These are phyloP conservation scores for Spea hammondii DNA, from an alignment of 2,797 vertebrate genomes.

Conservation along the genomic window DNA sequence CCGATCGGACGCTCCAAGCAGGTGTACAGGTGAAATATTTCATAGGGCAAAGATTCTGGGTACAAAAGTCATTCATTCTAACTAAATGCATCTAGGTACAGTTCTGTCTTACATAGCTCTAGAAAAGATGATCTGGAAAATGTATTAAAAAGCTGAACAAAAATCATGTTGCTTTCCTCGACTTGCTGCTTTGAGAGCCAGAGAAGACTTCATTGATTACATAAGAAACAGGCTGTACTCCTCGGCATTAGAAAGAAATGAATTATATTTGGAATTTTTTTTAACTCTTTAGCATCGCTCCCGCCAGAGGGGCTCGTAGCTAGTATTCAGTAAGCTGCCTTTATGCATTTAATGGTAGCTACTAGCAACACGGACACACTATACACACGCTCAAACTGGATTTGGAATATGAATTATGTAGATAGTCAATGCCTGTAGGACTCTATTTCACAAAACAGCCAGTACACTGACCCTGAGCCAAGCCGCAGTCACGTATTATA, in stretches of 20 bases:
- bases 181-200: slow-evolving; percentile 30
- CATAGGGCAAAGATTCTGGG: neutral
- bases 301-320: slow-evolving; percentile 19
- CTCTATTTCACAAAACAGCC: slow-evolving; percentile 27
- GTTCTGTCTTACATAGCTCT: slow-evolving; percentile 1
- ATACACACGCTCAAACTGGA: slow-evolving; percentile 13
- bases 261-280: slow-evolving; percentile 43
- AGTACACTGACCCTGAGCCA: slow-evolving; percentile 21
- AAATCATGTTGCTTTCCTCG: slow-evolving; percentile 16
- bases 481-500: slow-evolving; percentile 11
- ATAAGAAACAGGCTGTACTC: slow-evolving; percentile 36
- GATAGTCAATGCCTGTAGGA: slow-evolving; percentile 10
- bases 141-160: neutral
- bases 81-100: neutral
- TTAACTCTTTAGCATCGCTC: slow-evolving; percentile 38
- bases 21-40: neutral
- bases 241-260: slow-evolving; percentile 29
- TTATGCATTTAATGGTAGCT: slow-evolving; percentile 24
- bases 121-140: slow-evolving; percentile 13
- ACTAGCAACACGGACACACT: slow-evolving; percentile 27
- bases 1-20: neutral
- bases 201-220: slow-evolving; percentile 41
- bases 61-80: neutral
- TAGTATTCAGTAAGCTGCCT: slow-evolving; percentile 23
- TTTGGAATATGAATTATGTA: slow-evolving; percentile 37